These are phyloP conservation scores for Bombyx mori DNA, from an alignment of 1,140 invertebrate species.

Conservation along the genomic window DNA sequence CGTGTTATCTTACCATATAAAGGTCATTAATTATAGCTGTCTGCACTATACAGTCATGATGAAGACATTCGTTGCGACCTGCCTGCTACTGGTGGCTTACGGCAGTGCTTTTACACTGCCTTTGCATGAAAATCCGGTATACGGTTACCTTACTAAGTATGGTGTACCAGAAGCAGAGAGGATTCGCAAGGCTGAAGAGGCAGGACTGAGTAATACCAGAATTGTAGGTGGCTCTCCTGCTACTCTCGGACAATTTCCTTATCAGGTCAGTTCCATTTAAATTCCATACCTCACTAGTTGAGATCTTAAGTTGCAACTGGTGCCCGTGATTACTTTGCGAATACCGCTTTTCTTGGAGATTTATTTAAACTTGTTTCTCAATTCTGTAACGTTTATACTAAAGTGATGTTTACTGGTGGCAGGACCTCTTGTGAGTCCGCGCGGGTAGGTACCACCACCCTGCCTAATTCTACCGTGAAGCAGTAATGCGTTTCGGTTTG, in stretches of 20 bases:
- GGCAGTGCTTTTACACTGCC: conserved; percentile 12
- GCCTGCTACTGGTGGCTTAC: conserved; percentile 12
- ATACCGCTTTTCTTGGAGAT: too few species aligned
- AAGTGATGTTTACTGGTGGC: too few species aligned
- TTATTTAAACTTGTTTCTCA: too few species aligned
- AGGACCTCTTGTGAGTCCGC: too few species aligned
- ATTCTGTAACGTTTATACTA: too few species aligned
- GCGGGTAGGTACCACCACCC: too few species aligned
- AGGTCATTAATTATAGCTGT: not conserved
- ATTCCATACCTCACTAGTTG: not conserved
- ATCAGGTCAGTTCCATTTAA: conserved; percentile 8
- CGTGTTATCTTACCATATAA: not conserved
- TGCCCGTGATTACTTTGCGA: too few species aligned
- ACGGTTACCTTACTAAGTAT: conserved; percentile 30
- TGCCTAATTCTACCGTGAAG: too few species aligned
- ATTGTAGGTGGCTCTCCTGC: conserved; percentile 30
- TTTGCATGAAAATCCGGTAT: conserved; percentile 17
- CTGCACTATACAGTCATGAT: not conserved
- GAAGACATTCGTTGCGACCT: conserved; percentile 11
- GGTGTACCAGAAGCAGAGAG: conserved; percentile 38
- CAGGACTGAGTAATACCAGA: conserved; percentile 17
- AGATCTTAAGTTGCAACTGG: too few species aligned
- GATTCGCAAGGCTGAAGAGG: conserved; percentile 35
- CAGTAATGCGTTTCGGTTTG: too few species aligned
- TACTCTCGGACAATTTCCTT: conserved; percentile 15